Percentiles rank a stretch among this genome's conserved stretches.
Conservation (phyloP, 2,888 invertebrate genomes). For the Auanema freiburgensis region DNA sequence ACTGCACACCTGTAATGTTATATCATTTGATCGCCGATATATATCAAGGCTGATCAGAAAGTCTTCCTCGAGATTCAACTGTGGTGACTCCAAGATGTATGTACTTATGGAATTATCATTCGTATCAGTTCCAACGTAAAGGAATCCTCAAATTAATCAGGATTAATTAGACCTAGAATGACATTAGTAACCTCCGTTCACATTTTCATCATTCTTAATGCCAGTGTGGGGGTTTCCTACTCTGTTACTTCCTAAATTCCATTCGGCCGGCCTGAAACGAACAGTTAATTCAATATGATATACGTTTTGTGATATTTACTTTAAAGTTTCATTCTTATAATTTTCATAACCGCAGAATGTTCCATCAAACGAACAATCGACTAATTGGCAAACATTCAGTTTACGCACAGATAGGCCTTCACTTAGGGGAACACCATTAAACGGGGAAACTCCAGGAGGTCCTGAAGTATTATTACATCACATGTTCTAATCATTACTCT, state of each 20-base stretch:
- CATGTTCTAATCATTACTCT: background rate
- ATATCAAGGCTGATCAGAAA: constrained; percentile 46
- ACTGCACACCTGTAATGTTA: constrained; percentile 43
- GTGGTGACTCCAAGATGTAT: constrained; percentile 51
- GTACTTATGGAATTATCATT: constrained; percentile 26
- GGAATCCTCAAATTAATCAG: constrained; percentile 32
- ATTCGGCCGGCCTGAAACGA: constrained; percentile 27
- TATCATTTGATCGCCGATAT: constrained; percentile 53
- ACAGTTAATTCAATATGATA: background rate
- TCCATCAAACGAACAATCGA: constrained; percentile 42
- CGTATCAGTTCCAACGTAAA: constrained; percentile 51
- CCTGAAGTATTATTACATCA: constrained; percentile 1
- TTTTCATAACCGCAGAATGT: constrained; percentile 44
- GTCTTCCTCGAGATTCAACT: constrained; percentile 40
- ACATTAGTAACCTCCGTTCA: constrained; percentile 7
- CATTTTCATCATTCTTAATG: constrained; percentile 23
- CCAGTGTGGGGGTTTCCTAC: constrained; percentile 45
- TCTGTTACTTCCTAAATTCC: constrained; percentile 30
- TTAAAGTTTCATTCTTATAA: constrained; percentile 35
- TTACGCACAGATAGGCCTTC: constrained; percentile 21
- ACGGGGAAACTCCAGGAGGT: constrained; percentile 17
- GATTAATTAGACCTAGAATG: background rate
- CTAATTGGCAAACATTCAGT: constrained; percentile 31
- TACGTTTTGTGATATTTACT: constrained; percentile 13
- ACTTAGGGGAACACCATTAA: constrained; percentile 1